Percentiles rank a stretch among this genome's conserved stretches.
phyloP scores from a whole-genome alignment of 2,113 vertebrate species.

The Passerina amoena region DNA sequence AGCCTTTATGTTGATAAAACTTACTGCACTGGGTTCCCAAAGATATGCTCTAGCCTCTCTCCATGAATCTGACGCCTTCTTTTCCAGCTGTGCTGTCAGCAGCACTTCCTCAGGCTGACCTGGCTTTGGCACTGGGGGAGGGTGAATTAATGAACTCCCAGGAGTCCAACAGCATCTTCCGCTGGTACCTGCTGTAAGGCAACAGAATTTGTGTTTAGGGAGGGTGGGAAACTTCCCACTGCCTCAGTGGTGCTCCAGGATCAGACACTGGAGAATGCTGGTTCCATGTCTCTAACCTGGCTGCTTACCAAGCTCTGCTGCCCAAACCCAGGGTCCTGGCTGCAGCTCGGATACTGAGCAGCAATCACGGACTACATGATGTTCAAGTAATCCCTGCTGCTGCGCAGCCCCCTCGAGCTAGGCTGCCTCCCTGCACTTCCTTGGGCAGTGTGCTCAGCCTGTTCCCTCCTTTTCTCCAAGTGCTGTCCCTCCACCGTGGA shows the following conservation, averaged over 20 bases:
- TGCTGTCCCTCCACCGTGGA: background rate
- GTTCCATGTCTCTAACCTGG: accelerated
- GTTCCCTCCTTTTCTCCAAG: background rate
- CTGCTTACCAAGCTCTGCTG: background rate
- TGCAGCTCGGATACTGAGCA: background rate
- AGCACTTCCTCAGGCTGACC: background rate
- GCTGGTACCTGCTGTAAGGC: background rate
- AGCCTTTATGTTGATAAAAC: background rate
- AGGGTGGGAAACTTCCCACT: background rate
- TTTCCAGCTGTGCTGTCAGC: background rate
- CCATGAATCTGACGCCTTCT: background rate
- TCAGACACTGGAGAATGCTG: accelerated
- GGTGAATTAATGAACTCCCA: accelerated
- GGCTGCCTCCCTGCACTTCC: background rate
- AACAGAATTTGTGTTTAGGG: background rate
- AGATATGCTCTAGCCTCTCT: background rate
- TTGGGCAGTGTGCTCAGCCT: background rate
- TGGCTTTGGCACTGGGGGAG: background rate
- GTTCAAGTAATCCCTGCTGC: background rate
- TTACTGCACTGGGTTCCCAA: background rate
- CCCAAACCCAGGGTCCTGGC: background rate
- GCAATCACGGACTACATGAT: background rate
- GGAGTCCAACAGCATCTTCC: background rate
- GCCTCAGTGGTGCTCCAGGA: background rate
- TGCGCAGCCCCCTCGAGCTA: background rate